Conservation (phyloP, 2,888 invertebrate species). For the Tineola bisselliella region DNA sequence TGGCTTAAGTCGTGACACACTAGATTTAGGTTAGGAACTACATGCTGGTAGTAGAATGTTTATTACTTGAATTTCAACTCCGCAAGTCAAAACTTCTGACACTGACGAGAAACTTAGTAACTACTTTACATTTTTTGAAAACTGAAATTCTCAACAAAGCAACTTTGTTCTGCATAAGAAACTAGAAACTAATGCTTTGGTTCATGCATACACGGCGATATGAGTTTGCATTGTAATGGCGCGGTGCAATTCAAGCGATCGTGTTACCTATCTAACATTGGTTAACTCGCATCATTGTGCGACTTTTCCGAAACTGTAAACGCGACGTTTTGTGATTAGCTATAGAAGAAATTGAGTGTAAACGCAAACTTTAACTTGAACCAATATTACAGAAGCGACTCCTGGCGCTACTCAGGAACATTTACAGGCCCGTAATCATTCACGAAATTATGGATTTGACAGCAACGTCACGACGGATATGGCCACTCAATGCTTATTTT, state of each 20-base stretch:
- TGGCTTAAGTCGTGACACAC: too few relatives aligned
- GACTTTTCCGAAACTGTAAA: background rate
- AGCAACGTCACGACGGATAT: too few relatives aligned
- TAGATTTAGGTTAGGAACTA: too few relatives aligned
- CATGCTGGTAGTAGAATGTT: background rate
- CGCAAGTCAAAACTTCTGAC: background rate
- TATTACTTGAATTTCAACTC: background rate
- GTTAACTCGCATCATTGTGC: background rate
- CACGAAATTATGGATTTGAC: too few relatives aligned
- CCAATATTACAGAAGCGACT: too few relatives aligned
- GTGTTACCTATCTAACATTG: background rate
- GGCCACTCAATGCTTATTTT: too few relatives aligned
- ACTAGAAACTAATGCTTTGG: background rate
- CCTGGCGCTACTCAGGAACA: too few relatives aligned
- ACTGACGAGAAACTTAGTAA: background rate
- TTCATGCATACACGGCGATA: conserved; percentile 8
- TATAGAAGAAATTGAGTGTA: too few relatives aligned
- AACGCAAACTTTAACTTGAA: too few relatives aligned
- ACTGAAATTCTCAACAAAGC: background rate
- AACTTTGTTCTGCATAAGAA: background rate
- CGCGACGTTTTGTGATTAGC: too few relatives aligned
- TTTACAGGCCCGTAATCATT: too few relatives aligned
- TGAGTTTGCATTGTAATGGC: conserved; percentile 7
- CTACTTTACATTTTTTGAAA: background rate
- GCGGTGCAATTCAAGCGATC: background rate